A percentile compares a stretch with the other conserved stretches of the same genome.
phyloP scores from a whole-genome alignment of 2,888 invertebrate genomes.

The Drosophila phalerata region DNA sequence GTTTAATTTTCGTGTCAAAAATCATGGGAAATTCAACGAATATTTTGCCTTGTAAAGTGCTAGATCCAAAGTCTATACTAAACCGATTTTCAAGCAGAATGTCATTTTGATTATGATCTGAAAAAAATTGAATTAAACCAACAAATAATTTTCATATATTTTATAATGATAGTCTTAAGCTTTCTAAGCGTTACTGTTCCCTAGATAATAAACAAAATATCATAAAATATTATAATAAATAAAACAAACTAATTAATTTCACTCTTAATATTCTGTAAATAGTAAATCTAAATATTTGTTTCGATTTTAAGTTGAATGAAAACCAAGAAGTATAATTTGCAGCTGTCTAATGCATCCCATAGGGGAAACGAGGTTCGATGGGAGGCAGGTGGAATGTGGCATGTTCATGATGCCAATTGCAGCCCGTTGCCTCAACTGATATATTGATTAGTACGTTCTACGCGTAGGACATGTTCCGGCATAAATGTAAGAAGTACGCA shows the following conservation, averaged over 20 bases:
- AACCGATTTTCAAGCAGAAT: no score
- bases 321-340: slow-evolving; percentile 7
- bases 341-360: slow-evolving; percentile 1
- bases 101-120: no score
- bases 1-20: no score
- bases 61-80: no score
- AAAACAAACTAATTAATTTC: background rate
- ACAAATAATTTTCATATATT: no score
- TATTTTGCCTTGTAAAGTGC: no score
- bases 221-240: no score
- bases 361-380: background rate
- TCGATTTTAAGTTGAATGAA: slow-evolving; percentile 1
- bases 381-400: background rate
- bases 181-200: no score
- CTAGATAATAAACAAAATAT: background rate
- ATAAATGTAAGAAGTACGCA: slow-evolving; percentile 25
- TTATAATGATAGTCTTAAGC: no score
- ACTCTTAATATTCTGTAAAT: background rate
- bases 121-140: no score
- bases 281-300: background rate
- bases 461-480: slow-evolving; percentile 26
- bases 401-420: slow-evolving; percentile 18
- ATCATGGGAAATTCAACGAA: no score
- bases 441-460: slow-evolving; percentile 42
- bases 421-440: slow-evolving; percentile 27